Evolutionary conservation across 2,797 vertebrate species (phyloP).

Genomic region (Cottoperca gobio): DNA sequence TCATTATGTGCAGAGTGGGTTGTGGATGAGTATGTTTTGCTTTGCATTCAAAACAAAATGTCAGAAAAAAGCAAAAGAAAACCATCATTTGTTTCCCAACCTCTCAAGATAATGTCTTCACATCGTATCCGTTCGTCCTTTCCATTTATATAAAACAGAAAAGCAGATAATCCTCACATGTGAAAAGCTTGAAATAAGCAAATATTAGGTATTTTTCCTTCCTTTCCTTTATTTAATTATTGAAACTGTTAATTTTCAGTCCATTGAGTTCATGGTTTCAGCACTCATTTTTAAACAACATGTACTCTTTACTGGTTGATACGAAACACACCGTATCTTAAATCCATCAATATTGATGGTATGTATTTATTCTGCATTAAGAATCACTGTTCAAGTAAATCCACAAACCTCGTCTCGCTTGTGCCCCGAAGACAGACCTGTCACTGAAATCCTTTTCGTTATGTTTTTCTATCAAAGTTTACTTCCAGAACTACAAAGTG

Average conservation of each 20-base stretch:
- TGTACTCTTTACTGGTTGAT: neutral
- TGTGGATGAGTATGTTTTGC: neutral
- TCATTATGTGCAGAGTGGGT: neutral
- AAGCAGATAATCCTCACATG: too few species aligned
- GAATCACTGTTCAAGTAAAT: neutral
- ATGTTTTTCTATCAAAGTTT: slow-evolving; percentile 29
- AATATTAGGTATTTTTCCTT: too few species aligned
- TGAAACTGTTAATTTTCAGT: neutral
- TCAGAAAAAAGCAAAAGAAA: neutral
- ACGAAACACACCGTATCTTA: neutral
- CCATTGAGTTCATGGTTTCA: neutral
- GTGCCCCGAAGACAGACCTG: neutral
- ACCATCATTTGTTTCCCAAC: neutral
- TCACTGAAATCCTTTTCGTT: neutral
- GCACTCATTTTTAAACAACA: neutral
- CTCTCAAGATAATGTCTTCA: neutral
- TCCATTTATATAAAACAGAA: too few species aligned
- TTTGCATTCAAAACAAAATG: too few species aligned
- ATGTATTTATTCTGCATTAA: neutral
- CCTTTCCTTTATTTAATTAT: neutral
- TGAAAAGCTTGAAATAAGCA: too few species aligned
- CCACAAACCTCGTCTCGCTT: neutral
- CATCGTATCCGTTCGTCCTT: too few species aligned
- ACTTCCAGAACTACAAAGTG: slow-evolving; percentile 21
- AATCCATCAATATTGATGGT: neutral